These are phyloP conservation scores for Bimastos eiseni DNA, from an alignment of 2,888 invertebrate species.

Conservation along the genomic window DNA sequence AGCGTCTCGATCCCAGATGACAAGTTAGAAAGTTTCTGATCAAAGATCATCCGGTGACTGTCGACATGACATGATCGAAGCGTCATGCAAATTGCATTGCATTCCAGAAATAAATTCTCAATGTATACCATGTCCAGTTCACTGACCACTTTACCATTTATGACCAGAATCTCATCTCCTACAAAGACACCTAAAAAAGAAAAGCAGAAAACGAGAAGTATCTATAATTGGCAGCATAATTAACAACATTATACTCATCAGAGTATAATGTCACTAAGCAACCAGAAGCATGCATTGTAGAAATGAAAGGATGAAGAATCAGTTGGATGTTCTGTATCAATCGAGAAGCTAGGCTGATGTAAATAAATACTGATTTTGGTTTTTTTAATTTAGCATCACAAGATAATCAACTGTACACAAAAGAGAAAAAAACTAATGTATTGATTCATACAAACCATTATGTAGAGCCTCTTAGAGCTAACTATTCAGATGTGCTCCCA, in stretches of 20 bases:
- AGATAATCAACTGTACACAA: not conserved
- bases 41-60: conserved; percentile 48
- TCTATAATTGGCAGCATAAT: too few species aligned
- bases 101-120: conserved; percentile 92
- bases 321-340: not conserved
- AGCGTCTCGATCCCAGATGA: not conserved
- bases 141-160: conserved; percentile 95
- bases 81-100: conserved; percentile 91
- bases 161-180: conserved; percentile 97
- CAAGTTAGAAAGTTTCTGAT: not conserved
- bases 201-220: not conserved
- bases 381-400: not conserved
- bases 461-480: too few species aligned
- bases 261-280: too few species aligned
- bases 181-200: conserved; percentile 82
- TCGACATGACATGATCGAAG: conserved; percentile 86
- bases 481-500: too few species aligned
- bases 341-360: not conserved
- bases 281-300: not conserved
- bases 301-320: not conserved
- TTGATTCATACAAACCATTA: too few species aligned
- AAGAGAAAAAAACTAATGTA: not conserved
- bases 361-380: not conserved
- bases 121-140: conserved; percentile 99
- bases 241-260: too few species aligned